Evolutionary conservation across 2,888 invertebrate species (phyloP).

Genomic region (Trichogramma dendrolimi): DNA sequence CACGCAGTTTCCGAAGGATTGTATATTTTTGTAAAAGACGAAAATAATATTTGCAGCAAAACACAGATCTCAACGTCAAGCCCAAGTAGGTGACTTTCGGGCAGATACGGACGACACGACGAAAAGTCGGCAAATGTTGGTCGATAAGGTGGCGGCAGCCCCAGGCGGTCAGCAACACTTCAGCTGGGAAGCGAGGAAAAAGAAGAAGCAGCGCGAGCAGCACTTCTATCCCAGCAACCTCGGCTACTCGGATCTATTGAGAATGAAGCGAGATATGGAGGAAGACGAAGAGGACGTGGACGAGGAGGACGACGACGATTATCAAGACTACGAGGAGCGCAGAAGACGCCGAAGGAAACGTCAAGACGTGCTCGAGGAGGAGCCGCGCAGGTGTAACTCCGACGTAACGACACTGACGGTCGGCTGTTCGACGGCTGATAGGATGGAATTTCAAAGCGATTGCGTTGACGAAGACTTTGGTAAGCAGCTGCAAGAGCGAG

Average conservation of each 20-base stretch:
- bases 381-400: conserved; percentile 43
- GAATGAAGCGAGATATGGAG: conserved; percentile 37
- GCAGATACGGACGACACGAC: conserved; percentile 39
- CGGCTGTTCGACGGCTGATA: conserved; percentile 72
- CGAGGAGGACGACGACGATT: conserved; percentile 3
- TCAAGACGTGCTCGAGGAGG: conserved; percentile 38
- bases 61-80: conserved; percentile 31
- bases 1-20: no score
- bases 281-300: conserved; percentile 20
- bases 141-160: conserved; percentile 13
- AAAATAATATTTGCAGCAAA: conserved; percentile 6
- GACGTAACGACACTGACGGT: conserved; percentile 69
- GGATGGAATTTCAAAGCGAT: conserved; percentile 74
- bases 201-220: conserved; percentile 19
- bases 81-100: conserved; percentile 41
- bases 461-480: conserved; percentile 68
- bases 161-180: not conserved
- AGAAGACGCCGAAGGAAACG: not conserved
- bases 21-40: not conserved
- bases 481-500: conserved; percentile 36
- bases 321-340: conserved; percentile 8
- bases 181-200: conserved; percentile 14
- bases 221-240: conserved; percentile 25
- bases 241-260: conserved; percentile 35
- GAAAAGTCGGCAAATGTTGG: conserved; percentile 35